phyloP scores from a whole-genome alignment of 2,113 vertebrate species.

The Toxotes chatareus region DNA sequence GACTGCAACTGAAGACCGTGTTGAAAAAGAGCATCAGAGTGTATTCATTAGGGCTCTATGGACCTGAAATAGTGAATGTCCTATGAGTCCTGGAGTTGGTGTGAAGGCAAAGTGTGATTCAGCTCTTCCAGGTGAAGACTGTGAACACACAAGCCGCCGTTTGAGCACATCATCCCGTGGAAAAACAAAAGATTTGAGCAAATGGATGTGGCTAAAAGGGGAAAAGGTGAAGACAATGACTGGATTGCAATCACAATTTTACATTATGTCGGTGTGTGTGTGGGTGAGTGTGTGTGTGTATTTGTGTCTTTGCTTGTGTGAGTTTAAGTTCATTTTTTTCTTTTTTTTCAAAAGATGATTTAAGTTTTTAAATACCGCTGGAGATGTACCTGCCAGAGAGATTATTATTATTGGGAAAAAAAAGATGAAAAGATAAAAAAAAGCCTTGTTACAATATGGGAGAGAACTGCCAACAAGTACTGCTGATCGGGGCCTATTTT shows the following conservation, averaged over 20 bases:
- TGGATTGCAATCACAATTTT: constrained; percentile 74
- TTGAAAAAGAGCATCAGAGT: constrained; percentile 8
- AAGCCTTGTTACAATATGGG: constrained; percentile 82
- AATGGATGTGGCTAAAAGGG: constrained; percentile 45
- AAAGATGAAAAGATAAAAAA: constrained; percentile 44
- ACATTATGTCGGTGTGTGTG: constrained; percentile 53
- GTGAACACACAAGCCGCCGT: constrained; percentile 18
- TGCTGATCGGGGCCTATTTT: constrained; percentile 88
- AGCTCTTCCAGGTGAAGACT: constrained; percentile 73
- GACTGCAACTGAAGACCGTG: constrained; percentile 56
- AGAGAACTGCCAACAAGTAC: constrained; percentile 87
- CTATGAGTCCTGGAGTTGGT: constrained; percentile 24
- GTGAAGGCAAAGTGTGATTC: constrained; percentile 40
- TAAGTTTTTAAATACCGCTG: constrained; percentile 76
- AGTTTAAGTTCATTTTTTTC: constrained; percentile 42
- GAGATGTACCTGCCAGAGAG: constrained; percentile 85
- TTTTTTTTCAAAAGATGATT: constrained; percentile 59
- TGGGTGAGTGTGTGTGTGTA: constrained; percentile 9
- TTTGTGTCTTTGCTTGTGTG: constrained; percentile 54
- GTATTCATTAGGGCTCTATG: constrained; percentile 30
- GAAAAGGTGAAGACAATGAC: constrained; percentile 71
- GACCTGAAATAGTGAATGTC: constrained; percentile 20
- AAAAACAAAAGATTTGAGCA: constrained; percentile 25
- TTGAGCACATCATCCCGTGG: constrained; percentile 41
- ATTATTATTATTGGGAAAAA: constrained; percentile 75